Percentiles rank a stretch among this genome's conserved stretches.
phyloP scores from a whole-genome alignment of 2,797 vertebrate genomes.

The Gastrophryne carolinensis region DNA sequence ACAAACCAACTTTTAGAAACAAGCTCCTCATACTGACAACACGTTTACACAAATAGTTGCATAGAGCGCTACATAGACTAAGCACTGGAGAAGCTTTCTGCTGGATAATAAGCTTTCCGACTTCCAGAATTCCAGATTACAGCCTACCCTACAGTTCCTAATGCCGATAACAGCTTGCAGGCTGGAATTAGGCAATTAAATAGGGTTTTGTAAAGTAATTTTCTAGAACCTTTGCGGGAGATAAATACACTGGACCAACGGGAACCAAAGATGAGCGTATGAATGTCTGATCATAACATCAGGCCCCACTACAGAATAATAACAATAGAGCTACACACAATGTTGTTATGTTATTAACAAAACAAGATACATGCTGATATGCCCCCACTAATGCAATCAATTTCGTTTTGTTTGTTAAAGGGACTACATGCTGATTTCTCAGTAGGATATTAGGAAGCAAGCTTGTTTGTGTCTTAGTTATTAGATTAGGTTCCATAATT shows the following conservation, averaged over 20 bases:
- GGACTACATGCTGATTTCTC: constrained; percentile 49
- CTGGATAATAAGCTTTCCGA: constrained; percentile 15
- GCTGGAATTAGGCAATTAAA: constrained; percentile 30
- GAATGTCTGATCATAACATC: constrained; percentile 39
- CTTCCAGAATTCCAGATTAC: constrained; percentile 28
- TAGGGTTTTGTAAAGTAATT: constrained; percentile 16
- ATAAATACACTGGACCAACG: constrained; percentile 30
- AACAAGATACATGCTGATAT: constrained; percentile 46
- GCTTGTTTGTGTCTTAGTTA: constrained; percentile 44
- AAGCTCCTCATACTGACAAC: no score
- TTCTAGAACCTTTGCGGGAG: constrained; percentile 14
- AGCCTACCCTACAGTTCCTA: constrained; percentile 18
- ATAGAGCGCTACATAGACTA: no score
- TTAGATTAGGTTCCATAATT: constrained; percentile 50
- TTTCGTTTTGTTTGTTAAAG: constrained; percentile 53
- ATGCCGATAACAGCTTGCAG: constrained; percentile 6
- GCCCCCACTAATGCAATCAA: constrained; percentile 48
- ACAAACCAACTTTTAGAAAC: no score
- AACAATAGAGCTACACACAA: constrained; percentile 40
- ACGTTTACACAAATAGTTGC: no score
- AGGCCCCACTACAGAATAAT: constrained; percentile 27
- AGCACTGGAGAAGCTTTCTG: constrained; percentile 3
- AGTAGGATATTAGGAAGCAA: constrained; percentile 51
- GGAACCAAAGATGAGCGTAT: constrained; percentile 19
- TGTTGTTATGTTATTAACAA: constrained; percentile 49